A percentile compares a stretch with the other conserved stretches of the same genome.
Evolutionary conservation across 2,113 vertebrate genomes (phyloP).

Genomic region (Nibea coibor): DNA sequence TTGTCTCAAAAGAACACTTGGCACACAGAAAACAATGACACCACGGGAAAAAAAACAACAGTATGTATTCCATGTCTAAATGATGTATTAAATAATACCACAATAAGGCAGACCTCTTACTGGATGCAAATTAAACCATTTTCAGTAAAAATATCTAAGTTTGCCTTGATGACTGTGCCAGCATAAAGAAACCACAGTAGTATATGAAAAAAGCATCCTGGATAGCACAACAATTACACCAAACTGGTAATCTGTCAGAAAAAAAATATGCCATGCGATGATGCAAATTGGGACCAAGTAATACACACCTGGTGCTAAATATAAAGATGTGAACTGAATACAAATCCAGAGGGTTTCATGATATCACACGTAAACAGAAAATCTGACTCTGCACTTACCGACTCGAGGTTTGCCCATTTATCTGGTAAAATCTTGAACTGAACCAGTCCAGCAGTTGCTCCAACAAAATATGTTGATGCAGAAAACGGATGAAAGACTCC

Average conservation of each 20-base stretch:
- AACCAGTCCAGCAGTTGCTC: neutral
- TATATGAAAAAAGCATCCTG: conserved; percentile 7
- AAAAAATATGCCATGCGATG: neutral
- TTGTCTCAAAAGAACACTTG: conserved; percentile 40
- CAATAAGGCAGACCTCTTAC: conserved; percentile 24
- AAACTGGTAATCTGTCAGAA: conserved; percentile 1
- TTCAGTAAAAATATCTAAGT: neutral
- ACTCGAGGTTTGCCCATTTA: neutral
- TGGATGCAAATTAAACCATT: neutral
- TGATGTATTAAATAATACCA: conserved; percentile 15
- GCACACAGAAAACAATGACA: conserved; percentile 34
- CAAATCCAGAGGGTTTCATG: neutral
- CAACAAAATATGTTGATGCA: conserved; percentile 3
- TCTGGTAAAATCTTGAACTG: neutral
- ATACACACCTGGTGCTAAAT: conserved; percentile 1
- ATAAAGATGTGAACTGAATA: neutral
- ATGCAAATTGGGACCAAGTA: neutral
- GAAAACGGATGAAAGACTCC: neutral
- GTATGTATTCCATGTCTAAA: neutral
- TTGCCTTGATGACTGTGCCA: neutral
- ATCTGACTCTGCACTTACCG: no score
- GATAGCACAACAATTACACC: conserved; percentile 2
- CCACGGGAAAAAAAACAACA: neutral
- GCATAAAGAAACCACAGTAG: neutral
- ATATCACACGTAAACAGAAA: neutral